Conservation (phyloP, 2,888 invertebrate species). For the Megamerina dolium region DNA sequence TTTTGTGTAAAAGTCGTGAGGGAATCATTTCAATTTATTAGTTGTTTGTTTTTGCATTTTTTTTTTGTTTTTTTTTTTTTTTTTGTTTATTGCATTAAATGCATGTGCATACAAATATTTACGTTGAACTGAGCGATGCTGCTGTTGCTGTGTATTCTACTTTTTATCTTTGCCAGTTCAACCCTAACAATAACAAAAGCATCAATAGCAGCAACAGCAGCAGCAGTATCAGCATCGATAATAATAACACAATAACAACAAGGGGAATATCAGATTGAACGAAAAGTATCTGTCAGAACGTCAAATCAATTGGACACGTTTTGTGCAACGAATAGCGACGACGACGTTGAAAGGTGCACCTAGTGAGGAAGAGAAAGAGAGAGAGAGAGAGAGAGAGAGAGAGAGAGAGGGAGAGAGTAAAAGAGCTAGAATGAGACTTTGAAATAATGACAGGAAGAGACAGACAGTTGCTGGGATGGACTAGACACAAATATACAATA, state of each 20-base stretch:
- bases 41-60: neutral
- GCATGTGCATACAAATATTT: too few relatives aligned
- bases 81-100: neutral
- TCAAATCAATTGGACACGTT: constrained; percentile 30
- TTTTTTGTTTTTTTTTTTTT: neutral
- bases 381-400: too few relatives aligned
- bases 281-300: constrained; percentile 21
- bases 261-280: constrained; percentile 1
- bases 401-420: too few relatives aligned
- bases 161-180: neutral
- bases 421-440: too few relatives aligned
- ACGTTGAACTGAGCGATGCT: too few relatives aligned
- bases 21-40: constrained; percentile 6
- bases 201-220: too few relatives aligned
- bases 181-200: neutral
- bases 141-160: neutral
- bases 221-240: neutral
- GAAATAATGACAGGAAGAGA: too few relatives aligned
- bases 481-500: too few relatives aligned
- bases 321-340: constrained; percentile 5
- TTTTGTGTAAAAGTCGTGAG: constrained; percentile 2
- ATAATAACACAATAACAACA: neutral
- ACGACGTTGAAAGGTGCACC: too few relatives aligned
- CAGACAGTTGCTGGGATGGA: too few relatives aligned
- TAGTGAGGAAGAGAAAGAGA: too few relatives aligned